These are phyloP conservation scores for Phrixothrix hirtus DNA, from an alignment of 2,888 invertebrate species.

Conservation along the genomic window DNA sequence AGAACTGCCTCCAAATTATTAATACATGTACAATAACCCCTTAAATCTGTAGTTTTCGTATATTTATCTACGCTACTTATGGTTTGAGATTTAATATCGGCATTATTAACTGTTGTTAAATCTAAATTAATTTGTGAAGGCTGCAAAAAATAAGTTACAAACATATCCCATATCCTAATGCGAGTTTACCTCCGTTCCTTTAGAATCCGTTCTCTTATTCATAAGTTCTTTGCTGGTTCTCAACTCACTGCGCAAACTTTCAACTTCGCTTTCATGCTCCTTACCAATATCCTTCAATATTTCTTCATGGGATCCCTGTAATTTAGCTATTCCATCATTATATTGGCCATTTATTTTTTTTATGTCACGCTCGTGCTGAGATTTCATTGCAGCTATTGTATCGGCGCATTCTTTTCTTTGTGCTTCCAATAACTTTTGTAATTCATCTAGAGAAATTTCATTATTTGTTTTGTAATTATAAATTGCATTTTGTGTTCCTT, in stretches of 20 bases:
- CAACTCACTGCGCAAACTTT: conserved; percentile 52
- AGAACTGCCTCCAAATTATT: conserved; percentile 34
- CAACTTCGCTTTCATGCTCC: conserved; percentile 60
- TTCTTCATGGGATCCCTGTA: conserved; percentile 62
- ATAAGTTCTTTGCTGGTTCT: conserved; percentile 11
- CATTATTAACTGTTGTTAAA: conserved; percentile 16
- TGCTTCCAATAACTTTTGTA: not conserved
- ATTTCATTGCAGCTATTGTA: conserved; percentile 54
- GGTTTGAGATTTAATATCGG: conserved; percentile 7
- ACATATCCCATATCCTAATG: not conserved
- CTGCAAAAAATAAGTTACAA: conserved; percentile 10
- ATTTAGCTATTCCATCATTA: conserved; percentile 60
- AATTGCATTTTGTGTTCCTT: no score
- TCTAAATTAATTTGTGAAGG: conserved; percentile 3
- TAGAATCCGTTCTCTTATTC: conserved; percentile 1
- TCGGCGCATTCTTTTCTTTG: conserved; percentile 46
- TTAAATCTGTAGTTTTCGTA: no score
- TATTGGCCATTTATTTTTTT: conserved; percentile 60
- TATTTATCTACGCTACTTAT: not conserved
- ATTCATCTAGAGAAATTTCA: no score
- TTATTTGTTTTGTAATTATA: no score
- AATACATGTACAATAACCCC: conserved; percentile 26
- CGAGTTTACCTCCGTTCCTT: conserved; percentile 7
- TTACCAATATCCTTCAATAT: conserved; percentile 57
- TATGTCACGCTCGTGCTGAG: conserved; percentile 61